Conservation (phyloP, 2,113 vertebrate species). For the Anas platyrhynchos region DNA sequence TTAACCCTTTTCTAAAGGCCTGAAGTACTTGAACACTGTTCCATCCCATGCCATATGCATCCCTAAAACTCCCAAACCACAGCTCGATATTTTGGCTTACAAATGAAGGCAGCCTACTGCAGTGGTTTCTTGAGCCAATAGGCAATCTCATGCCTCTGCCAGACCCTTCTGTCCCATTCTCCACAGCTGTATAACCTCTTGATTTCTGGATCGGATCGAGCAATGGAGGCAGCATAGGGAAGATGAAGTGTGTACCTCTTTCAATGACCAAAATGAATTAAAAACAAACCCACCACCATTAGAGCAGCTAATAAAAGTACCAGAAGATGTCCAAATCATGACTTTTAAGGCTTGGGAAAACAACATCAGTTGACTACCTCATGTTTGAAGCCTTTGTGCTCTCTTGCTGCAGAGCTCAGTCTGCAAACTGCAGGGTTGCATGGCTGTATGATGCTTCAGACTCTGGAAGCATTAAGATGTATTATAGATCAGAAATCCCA, state of each 20-base stretch:
- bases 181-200: accelerated
- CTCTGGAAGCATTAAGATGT: background rate
- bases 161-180: background rate
- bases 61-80: background rate
- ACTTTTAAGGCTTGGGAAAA: background rate
- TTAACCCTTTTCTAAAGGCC: background rate
- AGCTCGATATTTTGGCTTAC: background rate
- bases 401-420: background rate
- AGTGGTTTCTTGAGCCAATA: background rate
- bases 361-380: background rate
- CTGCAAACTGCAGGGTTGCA: background rate
- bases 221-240: accelerated
- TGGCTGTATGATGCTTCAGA: background rate
- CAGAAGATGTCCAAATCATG: background rate
- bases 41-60: background rate
- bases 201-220: background rate
- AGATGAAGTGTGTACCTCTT: background rate
- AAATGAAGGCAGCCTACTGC: background rate
- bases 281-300: background rate
- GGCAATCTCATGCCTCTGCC: background rate
- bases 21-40: background rate
- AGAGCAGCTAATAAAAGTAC: background rate
- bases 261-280: background rate
- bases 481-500: background rate
- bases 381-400: background rate